phyloP scores from a whole-genome alignment of 2,888 invertebrate species.

The Ichneumoninae sp. region DNA sequence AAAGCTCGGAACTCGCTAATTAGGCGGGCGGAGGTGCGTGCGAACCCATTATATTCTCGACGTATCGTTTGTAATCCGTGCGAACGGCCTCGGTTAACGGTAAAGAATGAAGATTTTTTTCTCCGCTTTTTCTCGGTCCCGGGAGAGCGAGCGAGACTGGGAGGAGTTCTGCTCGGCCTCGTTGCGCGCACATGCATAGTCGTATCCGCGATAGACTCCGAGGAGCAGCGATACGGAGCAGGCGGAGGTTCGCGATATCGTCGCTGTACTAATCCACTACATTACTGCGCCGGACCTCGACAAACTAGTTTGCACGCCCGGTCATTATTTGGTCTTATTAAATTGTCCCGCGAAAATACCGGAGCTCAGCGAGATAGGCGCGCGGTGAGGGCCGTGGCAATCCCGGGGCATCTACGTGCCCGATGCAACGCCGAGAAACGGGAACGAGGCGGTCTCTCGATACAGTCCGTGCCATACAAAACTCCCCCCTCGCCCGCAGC shows the following conservation, averaged over 20 bases:
- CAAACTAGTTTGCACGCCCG: constrained; percentile 66
- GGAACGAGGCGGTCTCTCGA: constrained; percentile 63
- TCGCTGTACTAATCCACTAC: constrained; percentile 56
- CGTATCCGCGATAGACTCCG: not conserved
- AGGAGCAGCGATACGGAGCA: constrained; percentile 3
- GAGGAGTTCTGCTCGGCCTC: constrained; percentile 33
- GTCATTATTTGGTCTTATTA: constrained; percentile 70
- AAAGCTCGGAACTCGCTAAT: constrained; percentile 68
- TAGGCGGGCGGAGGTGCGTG: constrained; percentile 66
- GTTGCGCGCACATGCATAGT: not conserved
- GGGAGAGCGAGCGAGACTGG: constrained; percentile 35
- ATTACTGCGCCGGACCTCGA: constrained; percentile 47
- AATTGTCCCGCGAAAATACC: constrained; percentile 69
- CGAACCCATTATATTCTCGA: constrained; percentile 66
- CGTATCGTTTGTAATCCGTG: constrained; percentile 67
- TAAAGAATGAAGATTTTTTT: constrained; percentile 62
- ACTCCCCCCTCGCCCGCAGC: not conserved
- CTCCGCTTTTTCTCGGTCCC: constrained; percentile 8
- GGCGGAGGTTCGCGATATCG: constrained; percentile 37
- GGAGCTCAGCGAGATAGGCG: constrained; percentile 37
- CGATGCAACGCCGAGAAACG: constrained; percentile 57
- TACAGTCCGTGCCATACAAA: constrained; percentile 36
- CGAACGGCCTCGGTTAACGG: constrained; percentile 67
- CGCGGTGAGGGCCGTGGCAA: constrained; percentile 33
- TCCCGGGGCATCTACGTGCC: constrained; percentile 37